Evolutionary conservation across 2,797 vertebrate species (phyloP), one percentile per base, ranked within the genome.

Genomic region (Lepus townsendii): DNA sequence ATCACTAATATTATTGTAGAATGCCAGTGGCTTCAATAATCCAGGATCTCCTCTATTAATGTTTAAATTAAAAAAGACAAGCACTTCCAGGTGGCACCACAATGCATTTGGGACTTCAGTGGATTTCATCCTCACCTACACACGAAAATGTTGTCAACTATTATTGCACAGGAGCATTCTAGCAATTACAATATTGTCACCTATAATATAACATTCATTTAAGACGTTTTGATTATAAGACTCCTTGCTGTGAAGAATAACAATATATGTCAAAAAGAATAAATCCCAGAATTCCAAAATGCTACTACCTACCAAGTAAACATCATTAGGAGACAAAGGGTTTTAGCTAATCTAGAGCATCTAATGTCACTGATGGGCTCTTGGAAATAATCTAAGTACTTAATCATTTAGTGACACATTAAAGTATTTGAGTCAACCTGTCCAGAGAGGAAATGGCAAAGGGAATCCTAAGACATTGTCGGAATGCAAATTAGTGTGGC

Each of bases 21-120:
- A 88, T 32, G 65, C 26, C 42, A 79, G 5, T 7, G 87, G 80
- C 3, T 11, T 52, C 22, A 11, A 66, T 5, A 73, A 32, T 2
- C 30, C 66, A 62, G 66, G 77, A 5, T 66, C 26, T 72, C 54
- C 24, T 63, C 13, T 35, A 71, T 60, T 76, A 65, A 35, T 72
- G 72, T 92, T 54, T 73, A 87, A 84, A 63, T 32, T 5, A 14
- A 79, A 82, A 38, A 13, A 69, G 26, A 57, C 7, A 82, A 35
- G 12, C 6, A 54, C 78, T 83, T 92, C 52, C 7, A 95, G 82
- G 83, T 91, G 91, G 83, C 52, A 57, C 32, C 54, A 89, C 62
- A 83, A 11, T 35, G 35, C 30, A 91, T 20, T 32, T 89, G 83
- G n/a, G 20, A n/a, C 10, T 3, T 57, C 2, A 66, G n/a, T 26